Evolutionary conservation across 1,140 invertebrate species (phyloP), one percentile per base, ranked within the genome.

Genomic region (Drosophila setifemur): DNA sequence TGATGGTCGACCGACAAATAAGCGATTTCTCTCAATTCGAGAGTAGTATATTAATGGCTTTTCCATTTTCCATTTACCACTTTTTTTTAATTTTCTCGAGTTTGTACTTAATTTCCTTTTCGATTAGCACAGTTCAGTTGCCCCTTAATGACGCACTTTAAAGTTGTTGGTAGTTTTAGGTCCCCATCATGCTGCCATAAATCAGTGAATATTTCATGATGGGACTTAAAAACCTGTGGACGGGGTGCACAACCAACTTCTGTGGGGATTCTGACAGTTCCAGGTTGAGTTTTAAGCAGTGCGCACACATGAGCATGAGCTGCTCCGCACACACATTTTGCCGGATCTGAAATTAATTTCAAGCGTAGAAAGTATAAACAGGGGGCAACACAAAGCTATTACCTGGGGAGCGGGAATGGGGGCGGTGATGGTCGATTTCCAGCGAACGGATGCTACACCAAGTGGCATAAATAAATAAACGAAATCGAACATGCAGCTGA

Each of bases 391-490:
- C 14, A 26, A 33, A 43, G 25, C 42, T 33, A 37, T 73, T 60
- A 52, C 39, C 26, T 33, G 26, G 1, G 14, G 7, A 19, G 26
- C 28, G 23, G 29, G 21, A 4, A 12, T 8, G 52, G 8, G 12
- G 9, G 9, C 35, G 37, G 25, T 18, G 19, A 33, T 45, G 43
- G 44, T 61, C 63, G 26, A 52, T 44, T 40, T 28, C 28, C 8
- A 19, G 23, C 14, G 14, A 33, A 43, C 7, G 23, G 43, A 54
- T 42, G 53, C 28, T 69, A 31, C 63, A 44, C 58, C 55, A 57
- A 72, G 60, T 44, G 52, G 55, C 55, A 83, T 82, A 55, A 82
- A 82, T 83, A 83, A 77, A 42, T 81, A 70, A 79, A 55, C 40
- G 52, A 26, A 35, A 3, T 11, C 21, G 25, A 9, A 29, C n/a